These are phyloP conservation scores for Chironomus tepperi DNA, from an alignment of 1,140 invertebrate genomes.

Conservation along the genomic window DNA sequence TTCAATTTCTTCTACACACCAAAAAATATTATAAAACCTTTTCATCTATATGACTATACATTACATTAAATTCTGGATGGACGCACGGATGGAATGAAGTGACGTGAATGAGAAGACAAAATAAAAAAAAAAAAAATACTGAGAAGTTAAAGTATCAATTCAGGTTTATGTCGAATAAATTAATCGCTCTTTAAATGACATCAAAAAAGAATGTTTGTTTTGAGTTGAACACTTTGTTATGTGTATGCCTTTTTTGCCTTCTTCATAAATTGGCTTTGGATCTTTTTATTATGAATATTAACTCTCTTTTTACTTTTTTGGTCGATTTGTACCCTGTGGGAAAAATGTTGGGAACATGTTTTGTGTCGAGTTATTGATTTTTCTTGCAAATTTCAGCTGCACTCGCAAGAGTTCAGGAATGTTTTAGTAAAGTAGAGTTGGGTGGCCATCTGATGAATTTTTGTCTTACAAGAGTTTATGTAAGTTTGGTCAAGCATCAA, in stretches of 20 bases:
- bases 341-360: no score
- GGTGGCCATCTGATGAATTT: no score
- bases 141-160: conserved; percentile 2
- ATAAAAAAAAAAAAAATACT: no score
- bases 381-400: no score
- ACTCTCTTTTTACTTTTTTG: not conserved
- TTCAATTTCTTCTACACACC: not conserved
- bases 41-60: not conserved
- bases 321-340: no score
- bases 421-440: no score
- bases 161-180: conserved; percentile 13
- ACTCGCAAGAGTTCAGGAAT: no score
- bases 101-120: not conserved
- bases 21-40: not conserved
- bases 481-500: no score
- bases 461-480: no score
- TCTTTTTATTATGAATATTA: not conserved
- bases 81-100: not conserved
- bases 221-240: not conserved
- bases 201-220: conserved; percentile 9
- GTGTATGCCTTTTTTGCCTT: no score
- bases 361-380: no score
- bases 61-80: not conserved
- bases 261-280: not conserved
- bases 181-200: conserved; percentile 13